These are phyloP conservation scores for Hyalella azteca DNA, from an alignment of 2,888 invertebrate genomes.

Conservation along the genomic window DNA sequence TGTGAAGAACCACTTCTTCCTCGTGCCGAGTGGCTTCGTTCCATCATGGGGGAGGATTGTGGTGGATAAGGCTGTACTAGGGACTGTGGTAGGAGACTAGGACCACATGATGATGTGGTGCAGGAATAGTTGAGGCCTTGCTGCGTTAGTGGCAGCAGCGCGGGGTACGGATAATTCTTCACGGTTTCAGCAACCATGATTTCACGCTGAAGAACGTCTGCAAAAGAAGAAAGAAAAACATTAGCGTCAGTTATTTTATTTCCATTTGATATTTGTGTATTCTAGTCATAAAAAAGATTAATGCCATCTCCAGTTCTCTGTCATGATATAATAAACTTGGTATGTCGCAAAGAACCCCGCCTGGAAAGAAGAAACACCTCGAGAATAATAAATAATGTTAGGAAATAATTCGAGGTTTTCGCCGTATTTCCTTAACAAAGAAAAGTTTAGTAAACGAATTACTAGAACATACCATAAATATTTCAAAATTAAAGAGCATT, in stretches of 20 bases:
- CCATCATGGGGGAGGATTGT: conserved; percentile 44
- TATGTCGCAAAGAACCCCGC: no score
- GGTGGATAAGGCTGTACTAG: conserved; percentile 24
- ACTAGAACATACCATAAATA: no score
- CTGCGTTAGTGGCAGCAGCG: conserved; percentile 54
- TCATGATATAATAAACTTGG: no score
- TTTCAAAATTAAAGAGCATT: no score
- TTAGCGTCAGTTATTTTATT: conserved; percentile 6
- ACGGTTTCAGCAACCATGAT: conserved; percentile 58
- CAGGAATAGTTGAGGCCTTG: conserved; percentile 47
- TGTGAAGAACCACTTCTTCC: conserved; percentile 1
- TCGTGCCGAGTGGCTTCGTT: conserved; percentile 26
- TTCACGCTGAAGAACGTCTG: conserved; percentile 58
- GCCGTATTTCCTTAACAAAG: no score
- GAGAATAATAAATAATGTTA: no score
- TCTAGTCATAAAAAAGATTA: no score
- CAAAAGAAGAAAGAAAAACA: conserved; percentile 41
- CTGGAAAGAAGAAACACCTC: no score
- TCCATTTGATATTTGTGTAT: no score
- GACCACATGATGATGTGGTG: conserved; percentile 42
- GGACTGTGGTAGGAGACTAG: conserved; percentile 24
- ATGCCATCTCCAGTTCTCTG: no score
- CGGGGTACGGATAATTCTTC: conserved; percentile 57
- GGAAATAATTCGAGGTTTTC: no score
- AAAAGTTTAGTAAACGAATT: no score